Conservation (phyloP, 2,888 invertebrate species). For the Rambutsinella grinnellia region DNA sequence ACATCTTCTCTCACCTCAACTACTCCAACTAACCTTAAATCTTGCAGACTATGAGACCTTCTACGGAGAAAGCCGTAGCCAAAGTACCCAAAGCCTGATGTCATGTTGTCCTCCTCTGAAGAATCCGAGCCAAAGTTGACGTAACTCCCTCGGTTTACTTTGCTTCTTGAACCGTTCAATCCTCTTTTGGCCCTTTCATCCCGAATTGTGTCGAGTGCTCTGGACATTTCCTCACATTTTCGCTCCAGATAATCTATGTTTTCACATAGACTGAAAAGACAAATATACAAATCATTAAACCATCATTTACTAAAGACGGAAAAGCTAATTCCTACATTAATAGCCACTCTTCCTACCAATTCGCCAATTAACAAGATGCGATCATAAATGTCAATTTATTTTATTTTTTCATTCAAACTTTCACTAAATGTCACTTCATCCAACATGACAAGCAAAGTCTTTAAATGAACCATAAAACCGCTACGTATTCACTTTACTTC, state of each 20-base stretch:
- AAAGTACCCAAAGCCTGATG: conserved; percentile 48
- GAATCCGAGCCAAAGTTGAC: conserved; percentile 62
- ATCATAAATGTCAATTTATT: too few relatives aligned
- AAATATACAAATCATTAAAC: conserved; percentile 14
- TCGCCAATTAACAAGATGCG: too few relatives aligned
- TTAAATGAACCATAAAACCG: too few relatives aligned
- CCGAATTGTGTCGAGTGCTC: conserved; percentile 75
- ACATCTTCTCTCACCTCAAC: not conserved
- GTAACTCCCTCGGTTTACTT: conserved; percentile 61
- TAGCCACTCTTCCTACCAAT: too few relatives aligned
- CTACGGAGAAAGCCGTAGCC: conserved; percentile 45
- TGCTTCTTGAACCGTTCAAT: conserved; percentile 43
- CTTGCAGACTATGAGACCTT: conserved; percentile 65
- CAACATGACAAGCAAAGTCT: too few relatives aligned
- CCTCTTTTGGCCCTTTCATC: conserved; percentile 58
- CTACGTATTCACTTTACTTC: too few relatives aligned
- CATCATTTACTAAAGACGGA: too few relatives aligned
- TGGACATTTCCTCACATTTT: conserved; percentile 86
- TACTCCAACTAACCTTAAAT: conserved; percentile 64
- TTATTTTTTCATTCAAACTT: too few relatives aligned
- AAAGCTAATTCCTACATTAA: too few relatives aligned
- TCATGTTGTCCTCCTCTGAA: conserved; percentile 63
- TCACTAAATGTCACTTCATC: too few relatives aligned
- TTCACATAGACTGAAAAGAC: conserved; percentile 75
- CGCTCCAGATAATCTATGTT: conserved; percentile 85